A percentile compares a stretch with the other conserved stretches of the same genome.
These are phyloP conservation scores for Miniopterus natalensis DNA, from an alignment of 2,113 vertebrate genomes.

Conservation along the genomic window DNA sequence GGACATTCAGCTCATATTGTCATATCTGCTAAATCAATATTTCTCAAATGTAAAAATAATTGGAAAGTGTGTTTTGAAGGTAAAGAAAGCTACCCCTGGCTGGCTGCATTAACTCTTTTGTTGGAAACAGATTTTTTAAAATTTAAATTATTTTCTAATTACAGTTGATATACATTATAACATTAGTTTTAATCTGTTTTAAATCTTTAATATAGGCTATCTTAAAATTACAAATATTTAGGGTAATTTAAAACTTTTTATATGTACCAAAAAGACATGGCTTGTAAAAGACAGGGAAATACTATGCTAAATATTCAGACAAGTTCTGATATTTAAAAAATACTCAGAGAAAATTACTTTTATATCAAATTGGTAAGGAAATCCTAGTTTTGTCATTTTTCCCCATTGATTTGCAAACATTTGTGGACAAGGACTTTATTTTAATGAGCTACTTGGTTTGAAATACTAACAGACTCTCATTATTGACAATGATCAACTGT, in stretches of 20 bases:
- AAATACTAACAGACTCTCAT: conserved; percentile 3
- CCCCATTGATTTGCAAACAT: neutral
- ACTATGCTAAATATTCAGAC: neutral
- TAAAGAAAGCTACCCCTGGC: neutral
- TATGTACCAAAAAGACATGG: neutral
- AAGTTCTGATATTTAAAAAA: conserved; percentile 3
- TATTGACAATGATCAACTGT: neutral
- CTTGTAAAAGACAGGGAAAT: conserved; percentile 6
- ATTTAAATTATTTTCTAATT: neutral
- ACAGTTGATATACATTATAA: neutral
- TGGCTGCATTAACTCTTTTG: neutral
- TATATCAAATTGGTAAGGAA: neutral
- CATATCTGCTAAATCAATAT: neutral
- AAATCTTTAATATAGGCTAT: conserved; percentile 31
- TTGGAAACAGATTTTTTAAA: neutral
- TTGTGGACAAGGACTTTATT: neutral
- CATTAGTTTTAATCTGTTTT: neutral
- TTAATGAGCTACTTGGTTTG: neutral
- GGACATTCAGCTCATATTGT: neutral
- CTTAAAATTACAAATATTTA: conserved; percentile 27
- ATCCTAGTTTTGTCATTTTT: conserved; percentile 8
- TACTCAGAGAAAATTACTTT: neutral
- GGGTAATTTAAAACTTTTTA: neutral
- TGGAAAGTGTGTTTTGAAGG: neutral
- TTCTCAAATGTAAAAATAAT: conserved; percentile 10